phyloP scores from a whole-genome alignment of 2,113 vertebrate genomes.

The Campylomormyrus tamandua region DNA sequence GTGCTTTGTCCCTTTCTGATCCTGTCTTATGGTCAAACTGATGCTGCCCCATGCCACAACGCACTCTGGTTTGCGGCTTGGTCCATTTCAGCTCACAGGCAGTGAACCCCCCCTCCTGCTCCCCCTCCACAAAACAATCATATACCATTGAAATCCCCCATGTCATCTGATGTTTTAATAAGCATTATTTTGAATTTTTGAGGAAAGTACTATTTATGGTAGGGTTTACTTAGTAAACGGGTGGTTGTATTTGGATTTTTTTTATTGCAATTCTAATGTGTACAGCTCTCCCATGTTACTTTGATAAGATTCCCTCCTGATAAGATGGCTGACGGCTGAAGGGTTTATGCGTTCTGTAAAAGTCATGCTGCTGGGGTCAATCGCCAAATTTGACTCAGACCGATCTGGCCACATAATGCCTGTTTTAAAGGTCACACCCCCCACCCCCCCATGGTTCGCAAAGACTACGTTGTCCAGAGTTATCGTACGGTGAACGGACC shows the following conservation, averaged over 20 bases:
- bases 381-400: slow-evolving; percentile 68
- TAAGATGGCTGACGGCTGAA: slow-evolving; percentile 66
- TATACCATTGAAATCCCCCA: slow-evolving; percentile 63
- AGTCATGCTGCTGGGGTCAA: slow-evolving; percentile 77
- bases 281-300: slow-evolving; percentile 82
- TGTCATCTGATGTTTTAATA: slow-evolving; percentile 80
- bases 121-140: slow-evolving; percentile 74
- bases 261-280: slow-evolving; percentile 78
- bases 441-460: slow-evolving; percentile 27
- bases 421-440: slow-evolving; percentile 33
- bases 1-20: slow-evolving; percentile 14
- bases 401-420: background rate
- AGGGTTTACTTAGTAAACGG: slow-evolving; percentile 84
- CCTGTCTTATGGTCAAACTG: background rate
- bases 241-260: slow-evolving; percentile 80
- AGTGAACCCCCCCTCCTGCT: slow-evolving; percentile 41
- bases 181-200: slow-evolving; percentile 87
- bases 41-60: slow-evolving; percentile 25
- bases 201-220: slow-evolving; percentile 84
- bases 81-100: slow-evolving; percentile 64
- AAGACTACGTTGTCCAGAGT: slow-evolving; percentile 27
- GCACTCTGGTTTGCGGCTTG: slow-evolving; percentile 12
- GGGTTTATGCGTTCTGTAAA: slow-evolving; percentile 51
- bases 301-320: slow-evolving; percentile 74
- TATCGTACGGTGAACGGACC: slow-evolving; percentile 41